Base-by-base conservation (phyloP, 2,797 vertebrate genomes). In the Mus minutoides region DNA sequence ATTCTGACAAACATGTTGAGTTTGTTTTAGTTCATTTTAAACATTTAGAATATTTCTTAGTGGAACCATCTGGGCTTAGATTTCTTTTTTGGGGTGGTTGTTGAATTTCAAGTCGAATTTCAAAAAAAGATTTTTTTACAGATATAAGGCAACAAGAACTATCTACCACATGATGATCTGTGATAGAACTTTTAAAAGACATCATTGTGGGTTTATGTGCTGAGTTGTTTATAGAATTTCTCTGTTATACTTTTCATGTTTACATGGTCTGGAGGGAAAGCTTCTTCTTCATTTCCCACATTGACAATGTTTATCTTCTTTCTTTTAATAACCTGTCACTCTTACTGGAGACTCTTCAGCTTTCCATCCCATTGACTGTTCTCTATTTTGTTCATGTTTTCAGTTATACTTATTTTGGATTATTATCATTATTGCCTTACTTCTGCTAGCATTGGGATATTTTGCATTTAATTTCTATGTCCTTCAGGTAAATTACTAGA, bases 11-110 rank as follows among this genome's bases (percentile, higher is more conserved):
- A 95, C 24, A 93, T 64, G 12, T 58, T 88, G 64, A 77, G 69
- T 95, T 87, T 92, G 49, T 88, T 88, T 96, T 52, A 58, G n/a
- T 92, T 94, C 71, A 86, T 76, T 83, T 94, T 78, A 91, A 82
- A 95, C 37, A 79, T 69, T 92, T 92, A 52, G 16, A 83, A 92
- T 29, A 77, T 58, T 92, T 96, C 43, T 85, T 79, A 60, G 52
- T 89, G 40, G 92, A 96, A 76, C 49, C 49, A 90, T 88, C 64
- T 91, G 40, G 73, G 11, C 31, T 75, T 94, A 54, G 78, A 54
- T 91, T 82, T 75, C 49, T 93, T 91, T 88, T 88, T 86, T 73
- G n/a, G 22, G 14, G 19, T 67, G 54, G 26, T 78, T 91, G 92
- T 83, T 58, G 92, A 91, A 86, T 86, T 60, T 56, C 3, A 85